Conservation (phyloP, 1,140 invertebrate species). For the Pogonomyrmex barbatus region DNA sequence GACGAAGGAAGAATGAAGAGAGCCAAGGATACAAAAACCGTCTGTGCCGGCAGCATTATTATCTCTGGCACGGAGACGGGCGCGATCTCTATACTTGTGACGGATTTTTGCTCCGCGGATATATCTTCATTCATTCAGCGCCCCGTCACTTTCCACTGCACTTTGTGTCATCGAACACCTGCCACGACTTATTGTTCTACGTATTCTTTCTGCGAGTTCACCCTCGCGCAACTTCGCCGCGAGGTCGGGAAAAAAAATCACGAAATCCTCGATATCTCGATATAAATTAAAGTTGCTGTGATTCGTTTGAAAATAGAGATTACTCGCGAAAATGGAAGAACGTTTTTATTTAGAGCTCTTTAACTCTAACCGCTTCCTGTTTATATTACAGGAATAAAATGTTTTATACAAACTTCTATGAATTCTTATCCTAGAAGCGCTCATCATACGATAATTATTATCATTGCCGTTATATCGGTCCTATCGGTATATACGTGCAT, state of each 20-base stretch:
- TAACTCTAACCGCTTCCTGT: background rate
- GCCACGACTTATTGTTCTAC: slow-evolving; percentile 67
- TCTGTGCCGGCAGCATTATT: slow-evolving; percentile 79
- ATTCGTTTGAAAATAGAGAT: background rate
- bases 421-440: too few species aligned
- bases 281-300: background rate
- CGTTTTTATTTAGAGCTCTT: background rate
- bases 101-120: slow-evolving; percentile 78
- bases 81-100: slow-evolving; percentile 80
- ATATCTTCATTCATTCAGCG: slow-evolving; percentile 68
- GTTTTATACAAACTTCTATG: background rate
- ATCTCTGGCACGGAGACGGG: slow-evolving; percentile 76
- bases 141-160: slow-evolving; percentile 69
- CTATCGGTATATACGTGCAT: too few species aligned
- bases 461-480: background rate
- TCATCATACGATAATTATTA: background rate
- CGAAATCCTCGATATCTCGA: slow-evolving; percentile 25
- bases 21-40: slow-evolving; percentile 77
- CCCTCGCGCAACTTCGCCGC: slow-evolving; percentile 21
- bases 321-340: slow-evolving; percentile 10
- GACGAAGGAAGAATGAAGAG: slow-evolving; percentile 58
- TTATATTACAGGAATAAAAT: background rate
- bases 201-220: slow-evolving; percentile 45
- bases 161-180: slow-evolving; percentile 70
- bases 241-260: background rate